Percentiles rank a stretch among this genome's conserved stretches.
These are phyloP conservation scores for Rhodophaea formosa DNA, from an alignment of 2,888 invertebrate species.

Conservation along the genomic window DNA sequence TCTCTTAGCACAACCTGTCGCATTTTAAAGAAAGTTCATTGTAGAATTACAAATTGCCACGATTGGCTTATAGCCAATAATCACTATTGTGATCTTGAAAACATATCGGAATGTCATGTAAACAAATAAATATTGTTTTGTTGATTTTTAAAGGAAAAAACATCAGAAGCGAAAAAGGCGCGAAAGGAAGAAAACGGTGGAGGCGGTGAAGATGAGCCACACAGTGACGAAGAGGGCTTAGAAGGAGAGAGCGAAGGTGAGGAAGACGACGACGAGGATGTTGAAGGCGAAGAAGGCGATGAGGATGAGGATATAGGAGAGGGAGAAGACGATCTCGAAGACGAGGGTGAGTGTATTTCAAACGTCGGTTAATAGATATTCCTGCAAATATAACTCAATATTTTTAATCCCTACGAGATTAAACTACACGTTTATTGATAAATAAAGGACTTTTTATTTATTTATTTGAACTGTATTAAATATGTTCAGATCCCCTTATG, in stretches of 20 bases:
- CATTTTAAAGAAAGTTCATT: conserved; percentile 41
- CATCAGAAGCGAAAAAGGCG: conserved; percentile 88
- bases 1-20: conserved; percentile 49
- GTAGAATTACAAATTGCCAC: conserved; percentile 39
- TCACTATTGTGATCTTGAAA: conserved; percentile 36
- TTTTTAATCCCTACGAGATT: too few relatives aligned
- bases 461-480: too few relatives aligned
- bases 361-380: neutral
- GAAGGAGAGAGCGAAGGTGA: conserved; percentile 82
- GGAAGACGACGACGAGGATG: conserved; percentile 83
- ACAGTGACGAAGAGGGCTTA: conserved; percentile 85
- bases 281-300: conserved; percentile 82
- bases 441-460: too few relatives aligned
- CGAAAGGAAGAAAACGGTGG: conserved; percentile 90
- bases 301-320: conserved; percentile 84
- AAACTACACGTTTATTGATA: too few relatives aligned
- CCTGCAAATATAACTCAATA: too few relatives aligned
- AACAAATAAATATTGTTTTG: conserved; percentile 37
- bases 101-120: conserved; percentile 12
- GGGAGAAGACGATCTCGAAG: conserved; percentile 85
- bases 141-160: conserved; percentile 82
- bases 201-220: conserved; percentile 81
- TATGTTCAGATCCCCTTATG: too few relatives aligned
- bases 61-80: conserved; percentile 61
- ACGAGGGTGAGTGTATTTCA: conserved; percentile 47